Evolutionary conservation across 1,140 invertebrate species (phyloP), one percentile per base, ranked within the genome.

Genomic region (Zaprionus vittiger): DNA sequence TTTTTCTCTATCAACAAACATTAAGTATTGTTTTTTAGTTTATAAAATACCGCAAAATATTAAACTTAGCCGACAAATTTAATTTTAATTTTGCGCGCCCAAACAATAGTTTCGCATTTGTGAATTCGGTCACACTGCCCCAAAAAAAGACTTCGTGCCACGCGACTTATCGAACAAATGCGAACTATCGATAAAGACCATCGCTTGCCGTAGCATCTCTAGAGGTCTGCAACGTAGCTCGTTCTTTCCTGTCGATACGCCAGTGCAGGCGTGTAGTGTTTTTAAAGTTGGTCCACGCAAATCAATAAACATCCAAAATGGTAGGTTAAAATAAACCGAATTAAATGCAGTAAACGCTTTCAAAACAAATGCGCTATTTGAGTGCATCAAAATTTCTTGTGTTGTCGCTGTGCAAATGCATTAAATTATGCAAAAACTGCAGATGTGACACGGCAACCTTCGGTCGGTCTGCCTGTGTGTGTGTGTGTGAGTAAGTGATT

Each of bases 301-400:
- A 97, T 97, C 96, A 93, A 93, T 94, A 95, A 96, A 95, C 96
- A 97, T 97, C 96, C 96, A 97, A 96, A 93, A 97, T 97, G 96
- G 96, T 97, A 94, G 94, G 96, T 95, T 92, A 15, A 67, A 80
- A 70, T 72, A 37, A 79, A 74, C 2, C 1, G 26, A 65, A 76
- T 61, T 81, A 71, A 64, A 41, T 69, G 24, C 47, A 66, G 22
- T 7, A 52, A 41, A 28, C 56, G 54, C 44, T 17, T 6, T 7
- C 9, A 1, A 34, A 79, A n/a, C 2, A 11, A 22, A n/a, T 34
- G 17, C 2, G 11, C 22, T 14, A 57, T 7, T 6, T 11, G 28
- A 64, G n/a, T 31, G 17, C 57, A 22, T 37, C 11, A 15, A 17
- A 72, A 87, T 85, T 83, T 81, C 20, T n/a, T 44, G 6, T n/a